Base-by-base conservation (phyloP, 92 coral and sea anemone species). In the Phenganax marumi region DNA sequence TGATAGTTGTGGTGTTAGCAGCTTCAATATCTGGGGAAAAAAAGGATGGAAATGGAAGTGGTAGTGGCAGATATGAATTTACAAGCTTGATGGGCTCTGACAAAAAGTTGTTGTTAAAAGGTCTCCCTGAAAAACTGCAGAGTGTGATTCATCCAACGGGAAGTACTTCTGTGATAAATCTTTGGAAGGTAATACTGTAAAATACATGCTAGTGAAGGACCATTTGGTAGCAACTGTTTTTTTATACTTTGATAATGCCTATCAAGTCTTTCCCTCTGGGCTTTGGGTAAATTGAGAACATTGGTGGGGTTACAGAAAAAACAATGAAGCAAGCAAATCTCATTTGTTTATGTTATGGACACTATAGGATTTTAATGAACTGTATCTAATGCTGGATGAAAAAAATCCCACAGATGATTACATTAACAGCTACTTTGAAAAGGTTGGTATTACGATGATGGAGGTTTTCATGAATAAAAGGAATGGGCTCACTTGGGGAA, bases 111-210 rank as follows among this genome's bases (percentile, higher is more conserved):
- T 33, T 60, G 2, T 10, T 60, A 60, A 60, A 19, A 60, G 3
- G 22, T 33, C 66, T 60, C 8, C 26, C 66, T n/a, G 66, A 60
- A n/a, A 10, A 60, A 68, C 33, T 68, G 13, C 7, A 25, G 14
- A 50, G 73, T 68, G 73, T 68, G n/a, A 19, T 60, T 68, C 24
- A 68, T 11, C 12, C 73, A 68, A 50, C 16, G 16, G 7, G 8
- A 19, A 39, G 73, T n/a, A n/a, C 24, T 47, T 24, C 50, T 68
- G 73, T 25, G 51, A 68, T 25, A 7, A 68, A 64, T 64, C 33
- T 68, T 50, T 68, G 73, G 73, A 68, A 68, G 73, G 73, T 68
- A 10, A 12, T 47, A 23, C 33, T 23, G 14, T 68, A 6, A 14
- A 26, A 7, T 47, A 12, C 33, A 50, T 64, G 47, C 11, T 64